Evolutionary conservation across 1,140 invertebrate species (phyloP), one percentile per base, ranked within the genome.

Genomic region (Drosophila takahashii): DNA sequence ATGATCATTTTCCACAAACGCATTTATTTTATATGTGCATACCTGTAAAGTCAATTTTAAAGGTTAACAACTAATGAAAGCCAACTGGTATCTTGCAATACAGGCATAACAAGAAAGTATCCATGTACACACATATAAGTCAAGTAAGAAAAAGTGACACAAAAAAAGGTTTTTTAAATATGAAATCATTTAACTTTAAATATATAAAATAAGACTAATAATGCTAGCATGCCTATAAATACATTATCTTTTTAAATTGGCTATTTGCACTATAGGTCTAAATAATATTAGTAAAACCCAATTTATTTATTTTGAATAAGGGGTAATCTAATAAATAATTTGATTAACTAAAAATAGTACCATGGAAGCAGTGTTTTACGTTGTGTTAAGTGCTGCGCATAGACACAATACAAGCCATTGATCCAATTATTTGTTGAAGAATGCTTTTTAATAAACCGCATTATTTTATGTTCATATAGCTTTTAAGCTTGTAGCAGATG

Each of bases 381-480:
- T 48, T 27, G 22, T 48, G 11, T n/a, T 26, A n/a, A 22, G 3
- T 13, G 18, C 18, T 45, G 22, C 5, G 22, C 6, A n/a, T 27
- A 47, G n/a, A n/a, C 15, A 16, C 2, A 41, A 22, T 44, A 11
- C 18, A 18, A 11, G 29, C n/a, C n/a, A 10, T 27, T 15, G 27
- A 48, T 15, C 26, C 15, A 10, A 15, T 48, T 0, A 29, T 48
- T 32, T 48, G 2, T 22, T 22, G 29, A 32, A 15, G n/a, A 48
- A 32, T 48, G 47, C 47, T 48, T 48, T 4, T 13, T n/a, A 26
- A 26, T n/a, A n/a, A 47, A 47, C 13, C 22, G 16, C 16, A n/a
- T 27, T 47, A 27, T 47, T 47, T 47, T 47, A 47, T 47, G 44
- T 47, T 47, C 7, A 29, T 27, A 4, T 11, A 9, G 22, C 22